Base-by-base conservation (phyloP, 2,113 vertebrate genomes). In the Lucifuga dentata region DNA sequence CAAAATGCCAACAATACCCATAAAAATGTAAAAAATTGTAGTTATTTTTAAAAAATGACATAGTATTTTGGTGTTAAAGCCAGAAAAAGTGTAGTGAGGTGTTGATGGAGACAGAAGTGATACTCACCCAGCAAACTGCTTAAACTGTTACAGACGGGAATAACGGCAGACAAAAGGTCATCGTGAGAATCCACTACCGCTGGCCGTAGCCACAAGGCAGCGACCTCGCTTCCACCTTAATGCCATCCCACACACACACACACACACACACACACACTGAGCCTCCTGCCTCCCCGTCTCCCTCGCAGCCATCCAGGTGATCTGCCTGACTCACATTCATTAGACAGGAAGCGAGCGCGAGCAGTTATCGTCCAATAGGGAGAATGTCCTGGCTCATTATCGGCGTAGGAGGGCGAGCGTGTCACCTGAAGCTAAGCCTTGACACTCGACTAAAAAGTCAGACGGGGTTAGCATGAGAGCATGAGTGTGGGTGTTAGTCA, bases 201-300 rank as follows among this genome's bases (percentile, higher is more conserved):
- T 65, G 71, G 69, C 74, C 69, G 81, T 90, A 86, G 84, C 81
- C 65, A 89, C 63, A n/a, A 56, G 93, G 84, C 81, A 92, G 85
- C 68, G 90, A 92, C 93, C 87, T 94, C 86, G 90, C 94, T 94
- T 95, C 92, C 92, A 93, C 92, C 88, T 90, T 90, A 90, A 91
- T 92, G 90, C 91, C 68, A 86, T 84, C 79, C 77, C 52, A 74
- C 70, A 67, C 65, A 63, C 77, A 68, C 81, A 79, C 64, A 66
- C 69, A 70, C 68, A 71, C 74, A 74, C 57, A 63, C 73, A 64
- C 58, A 68, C 75, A 52, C 36, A 66, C 68, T 50, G 62, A 66
- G 9, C 76, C 19, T 50, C 72, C 69, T 49, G 72, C 66, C 51
- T 43, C 65, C 68, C 58, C 74, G 26, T 71, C 86, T 69, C 62